Percentiles rank a stretch among this genome's conserved stretches.
phyloP scores from a whole-genome alignment of 2,888 invertebrate genomes.

The Psylliodes chrysocephalus region DNA sequence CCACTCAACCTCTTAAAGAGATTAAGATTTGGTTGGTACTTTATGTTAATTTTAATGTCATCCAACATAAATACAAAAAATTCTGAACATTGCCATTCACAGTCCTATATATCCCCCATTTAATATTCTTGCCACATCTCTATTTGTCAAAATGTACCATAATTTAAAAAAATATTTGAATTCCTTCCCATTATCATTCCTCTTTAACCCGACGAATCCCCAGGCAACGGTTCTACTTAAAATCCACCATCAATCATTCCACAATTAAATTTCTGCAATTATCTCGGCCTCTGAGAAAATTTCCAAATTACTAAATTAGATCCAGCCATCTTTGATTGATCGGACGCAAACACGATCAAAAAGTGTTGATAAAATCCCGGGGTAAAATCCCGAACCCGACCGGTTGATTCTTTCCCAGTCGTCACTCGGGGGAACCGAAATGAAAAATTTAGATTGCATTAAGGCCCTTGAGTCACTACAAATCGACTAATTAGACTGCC shows the following conservation, averaged over 20 bases:
- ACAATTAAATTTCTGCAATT: conserved; percentile 42
- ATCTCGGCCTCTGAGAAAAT: conserved; percentile 30
- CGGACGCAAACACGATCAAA: conserved; percentile 45
- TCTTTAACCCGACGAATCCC: background rate
- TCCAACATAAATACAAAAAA: too few species aligned
- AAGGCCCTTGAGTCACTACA: conserved; percentile 66
- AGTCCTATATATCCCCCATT: too few species aligned
- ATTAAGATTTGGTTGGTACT: too few species aligned
- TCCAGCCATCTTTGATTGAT: conserved; percentile 43
- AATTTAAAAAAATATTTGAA: background rate
- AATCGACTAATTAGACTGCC: conserved; percentile 65
- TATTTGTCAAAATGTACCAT: too few species aligned
- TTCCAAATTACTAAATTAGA: conserved; percentile 33
- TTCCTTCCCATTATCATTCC: background rate
- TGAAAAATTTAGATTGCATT: conserved; percentile 68
- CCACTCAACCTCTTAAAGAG: too few species aligned
- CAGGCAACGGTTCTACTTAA: conserved; percentile 1
- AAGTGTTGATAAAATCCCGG: conserved; percentile 39
- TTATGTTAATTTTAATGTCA: too few species aligned
- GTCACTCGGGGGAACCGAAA: conserved; percentile 57
- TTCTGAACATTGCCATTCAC: too few species aligned
- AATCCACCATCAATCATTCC: conserved; percentile 36
- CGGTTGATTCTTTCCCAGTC: conserved; percentile 56
- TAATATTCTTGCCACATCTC: too few species aligned
- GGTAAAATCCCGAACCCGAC: conserved; percentile 16